Conservation (phyloP, 2,888 invertebrate genomes). For the Perdita meconis region DNA sequence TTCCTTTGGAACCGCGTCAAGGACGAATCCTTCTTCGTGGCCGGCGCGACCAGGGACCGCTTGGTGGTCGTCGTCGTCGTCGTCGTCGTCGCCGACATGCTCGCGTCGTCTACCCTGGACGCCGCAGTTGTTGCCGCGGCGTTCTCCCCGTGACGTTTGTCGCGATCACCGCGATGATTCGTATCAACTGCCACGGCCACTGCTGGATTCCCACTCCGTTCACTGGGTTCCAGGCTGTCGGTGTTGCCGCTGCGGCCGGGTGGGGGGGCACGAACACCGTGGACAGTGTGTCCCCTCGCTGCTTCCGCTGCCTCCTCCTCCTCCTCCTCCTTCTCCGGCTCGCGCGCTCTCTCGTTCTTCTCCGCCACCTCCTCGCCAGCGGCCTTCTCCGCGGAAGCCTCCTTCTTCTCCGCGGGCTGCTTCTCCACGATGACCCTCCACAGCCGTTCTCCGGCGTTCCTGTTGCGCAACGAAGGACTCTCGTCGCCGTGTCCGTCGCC, state of each 20-base stretch:
- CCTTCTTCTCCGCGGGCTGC: conserved; percentile 54
- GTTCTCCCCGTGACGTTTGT: conserved; percentile 69
- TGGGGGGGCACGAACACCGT: conserved; percentile 74
- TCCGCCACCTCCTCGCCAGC: conserved; percentile 45
- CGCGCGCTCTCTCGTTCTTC: conserved; percentile 43
- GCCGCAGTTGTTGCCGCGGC: conserved; percentile 45
- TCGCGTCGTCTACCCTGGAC: conserved; percentile 39
- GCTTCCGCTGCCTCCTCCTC: conserved; percentile 67
- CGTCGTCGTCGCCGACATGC: conserved; percentile 50
- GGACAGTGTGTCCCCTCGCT: conserved; percentile 71
- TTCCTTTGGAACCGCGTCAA: conserved; percentile 31
- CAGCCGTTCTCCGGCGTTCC: conserved; percentile 63
- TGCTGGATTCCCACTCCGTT: conserved; percentile 76
- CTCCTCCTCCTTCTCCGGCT: conserved; percentile 56
- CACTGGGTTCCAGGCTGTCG: conserved; percentile 65
- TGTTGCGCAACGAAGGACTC: conserved; percentile 33
- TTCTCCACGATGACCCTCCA: conserved; percentile 74
- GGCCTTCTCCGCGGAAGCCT: conserved; percentile 56
- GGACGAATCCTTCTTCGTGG: conserved; percentile 45
- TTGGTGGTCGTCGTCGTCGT: conserved; percentile 30
- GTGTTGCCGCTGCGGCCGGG: conserved; percentile 56
- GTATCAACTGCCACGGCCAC: conserved; percentile 73
- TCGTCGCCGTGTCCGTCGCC: conserved; percentile 10
- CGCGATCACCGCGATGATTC: conserved; percentile 72
- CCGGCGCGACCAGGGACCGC: conserved; percentile 33